Evolutionary conservation across 2,888 invertebrate genomes (phyloP), one percentile per base, ranked within the genome.

Genomic region (Erebia epiphron): DNA sequence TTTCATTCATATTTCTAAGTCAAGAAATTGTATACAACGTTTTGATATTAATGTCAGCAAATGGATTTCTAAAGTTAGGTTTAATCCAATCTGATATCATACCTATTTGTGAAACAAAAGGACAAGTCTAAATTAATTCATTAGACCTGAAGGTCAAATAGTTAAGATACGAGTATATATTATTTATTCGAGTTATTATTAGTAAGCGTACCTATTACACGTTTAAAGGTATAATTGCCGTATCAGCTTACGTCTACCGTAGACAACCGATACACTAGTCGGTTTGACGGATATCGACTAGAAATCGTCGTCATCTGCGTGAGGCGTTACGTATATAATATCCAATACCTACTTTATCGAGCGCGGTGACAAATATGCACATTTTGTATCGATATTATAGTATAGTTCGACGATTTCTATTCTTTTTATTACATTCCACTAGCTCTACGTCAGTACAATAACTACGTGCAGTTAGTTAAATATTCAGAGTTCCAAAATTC

Each of bases 121-220:
- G 26, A 26, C 56, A 57, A 26, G 52, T 41, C 16, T 64, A 18
- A 65, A 65, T 54, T 8, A 54, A 65, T 54, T 54, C 54, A 41
- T 54, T 16, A 65, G 35, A 54, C 16, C n/a, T n/a, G 54, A 65
- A 65, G 64, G 64, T 65, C 64, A 65, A 41, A 54, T 18, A 54
- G 41, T 41, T 14, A 58, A 60, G 60, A 60, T n/a, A n/a, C 10
- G n/a, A 60, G n/a, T 16, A 60, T n/a, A 16, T 10, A 18, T 54
- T 60, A 60, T 60, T 60, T 60, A 60, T 60, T 60, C 60, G 60
- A 60, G n/a, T n/a, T n/a, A n/a, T n/a, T n/a, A n/a, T n/a, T n/a
- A 43, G 60, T 43, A 41, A 60, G 41, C 18, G 54, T 54, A 50
- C 50, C 4, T 50, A 52, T 26, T 57, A 52, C 52, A 21, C 18